Percentiles rank a stretch among this genome's conserved stretches.
Evolutionary conservation across 2,113 vertebrate genomes (phyloP).

Genomic region (Propithecus coquereli): DNA sequence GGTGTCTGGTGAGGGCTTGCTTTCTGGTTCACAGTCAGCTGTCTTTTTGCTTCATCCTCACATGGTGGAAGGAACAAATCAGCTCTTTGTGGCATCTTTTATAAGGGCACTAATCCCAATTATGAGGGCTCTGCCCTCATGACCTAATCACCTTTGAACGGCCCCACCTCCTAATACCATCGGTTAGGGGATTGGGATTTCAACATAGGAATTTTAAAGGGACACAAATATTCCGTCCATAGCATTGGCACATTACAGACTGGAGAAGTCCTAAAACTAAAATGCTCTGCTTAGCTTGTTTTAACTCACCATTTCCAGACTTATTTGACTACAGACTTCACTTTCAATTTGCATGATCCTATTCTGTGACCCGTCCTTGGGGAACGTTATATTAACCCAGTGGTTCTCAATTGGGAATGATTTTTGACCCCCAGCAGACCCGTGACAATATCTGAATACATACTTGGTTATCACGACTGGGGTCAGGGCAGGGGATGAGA

Average conservation of each 20-base stretch:
- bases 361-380: neutral
- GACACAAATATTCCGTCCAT: too few relatives aligned
- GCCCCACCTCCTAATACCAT: neutral
- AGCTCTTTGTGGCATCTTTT: neutral
- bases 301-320: neutral
- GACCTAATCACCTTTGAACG: neutral
- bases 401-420: neutral
- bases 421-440: neutral
- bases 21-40: neutral
- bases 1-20: neutral
- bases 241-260: neutral
- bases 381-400: neutral
- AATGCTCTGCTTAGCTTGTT: neutral
- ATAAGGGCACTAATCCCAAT: neutral
- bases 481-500: neutral
- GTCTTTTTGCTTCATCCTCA: neutral
- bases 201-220: neutral
- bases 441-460: neutral
- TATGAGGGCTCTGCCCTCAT: neutral
- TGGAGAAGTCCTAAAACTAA: constrained; percentile 9
- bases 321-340: neutral
- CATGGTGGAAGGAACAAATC: neutral
- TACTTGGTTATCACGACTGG: neutral
- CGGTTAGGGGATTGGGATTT: neutral
- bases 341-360: neutral